Percentiles rank a stretch among this genome's conserved stretches.
Conservation (phyloP, 35 echinoderm and acorn worm species). For the Hemicentrotus pulcherrimus region DNA sequence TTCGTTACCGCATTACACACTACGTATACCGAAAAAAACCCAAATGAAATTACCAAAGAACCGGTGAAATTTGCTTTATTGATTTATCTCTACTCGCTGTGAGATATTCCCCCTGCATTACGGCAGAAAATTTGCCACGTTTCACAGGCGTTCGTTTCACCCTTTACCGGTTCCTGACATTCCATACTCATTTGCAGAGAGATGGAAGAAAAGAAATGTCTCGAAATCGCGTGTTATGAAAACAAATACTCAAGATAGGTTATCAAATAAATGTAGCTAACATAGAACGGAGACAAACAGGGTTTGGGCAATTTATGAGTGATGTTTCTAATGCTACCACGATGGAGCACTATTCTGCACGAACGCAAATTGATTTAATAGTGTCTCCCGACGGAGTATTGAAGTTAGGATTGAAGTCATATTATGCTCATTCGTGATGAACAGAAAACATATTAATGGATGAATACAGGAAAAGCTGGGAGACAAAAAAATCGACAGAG, state of each 20-base stretch:
- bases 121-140: not conserved
- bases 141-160: not conserved
- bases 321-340: not conserved
- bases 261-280: conserved; percentile 13
- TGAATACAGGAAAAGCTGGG: too few relatives aligned
- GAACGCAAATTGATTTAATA: not conserved
- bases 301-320: not conserved
- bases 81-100: conserved; percentile 3
- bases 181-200: not conserved
- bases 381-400: not conserved
- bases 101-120: conserved; percentile 10
- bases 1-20: conserved; percentile 13
- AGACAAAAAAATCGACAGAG: too few relatives aligned
- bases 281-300: not conserved
- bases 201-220: not conserved
- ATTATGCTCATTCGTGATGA: too few relatives aligned
- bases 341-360: not conserved
- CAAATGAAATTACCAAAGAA: conserved; percentile 45
- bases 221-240: not conserved
- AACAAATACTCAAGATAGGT: not conserved
- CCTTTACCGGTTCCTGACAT: not conserved
- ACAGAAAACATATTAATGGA: too few relatives aligned
- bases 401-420: too few relatives aligned
- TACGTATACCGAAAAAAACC: not conserved
- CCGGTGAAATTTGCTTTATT: conserved; percentile 37